Percentiles rank a stretch among this genome's conserved stretches.
These are phyloP conservation scores for Dufourea novaeangliae DNA, from an alignment of 1,140 invertebrate genomes.

Conservation along the genomic window DNA sequence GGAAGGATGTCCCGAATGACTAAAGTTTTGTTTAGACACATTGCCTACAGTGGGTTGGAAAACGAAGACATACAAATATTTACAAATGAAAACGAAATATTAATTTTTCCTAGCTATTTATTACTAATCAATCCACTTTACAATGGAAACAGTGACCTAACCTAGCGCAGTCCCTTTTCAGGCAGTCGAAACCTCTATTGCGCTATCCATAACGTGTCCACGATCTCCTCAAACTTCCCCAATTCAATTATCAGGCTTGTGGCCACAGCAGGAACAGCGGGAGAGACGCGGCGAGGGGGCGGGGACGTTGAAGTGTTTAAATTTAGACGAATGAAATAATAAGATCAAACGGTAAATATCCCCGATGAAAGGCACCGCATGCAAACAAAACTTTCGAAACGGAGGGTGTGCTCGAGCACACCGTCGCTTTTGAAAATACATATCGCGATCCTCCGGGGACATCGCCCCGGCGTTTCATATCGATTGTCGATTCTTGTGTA, in stretches of 20 bases:
- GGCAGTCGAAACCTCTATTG: background rate
- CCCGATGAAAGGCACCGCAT: slow-evolving; percentile 70
- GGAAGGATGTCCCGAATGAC: no score
- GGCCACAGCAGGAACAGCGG: slow-evolving; percentile 53
- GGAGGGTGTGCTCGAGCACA: slow-evolving; percentile 44
- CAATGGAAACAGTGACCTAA: no score
- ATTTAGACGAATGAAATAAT: slow-evolving; percentile 80
- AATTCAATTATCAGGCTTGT: slow-evolving; percentile 58
- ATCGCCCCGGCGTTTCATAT: slow-evolving; percentile 54
- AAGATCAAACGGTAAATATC: slow-evolving; percentile 78
- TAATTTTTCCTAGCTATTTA: no score
- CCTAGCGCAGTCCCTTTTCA: no score
- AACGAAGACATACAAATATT: no score
- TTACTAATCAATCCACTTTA: no score
- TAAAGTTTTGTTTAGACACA: no score
- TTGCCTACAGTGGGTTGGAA: no score
- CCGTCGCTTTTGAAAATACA: slow-evolving; percentile 65
- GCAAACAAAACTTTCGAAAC: slow-evolving; percentile 72
- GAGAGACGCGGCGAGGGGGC: slow-evolving; percentile 1
- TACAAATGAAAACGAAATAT: no score
- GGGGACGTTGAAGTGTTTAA: slow-evolving; percentile 75
- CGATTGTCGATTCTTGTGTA: slow-evolving; percentile 50
- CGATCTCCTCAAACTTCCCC: background rate
- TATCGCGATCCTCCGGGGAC: slow-evolving; percentile 73
- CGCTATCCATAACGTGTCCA: no score